Percentiles rank a stretch among this genome's conserved stretches.
phyloP scores from a whole-genome alignment of 2,888 invertebrate species.

The Ametastegia equiseti region DNA sequence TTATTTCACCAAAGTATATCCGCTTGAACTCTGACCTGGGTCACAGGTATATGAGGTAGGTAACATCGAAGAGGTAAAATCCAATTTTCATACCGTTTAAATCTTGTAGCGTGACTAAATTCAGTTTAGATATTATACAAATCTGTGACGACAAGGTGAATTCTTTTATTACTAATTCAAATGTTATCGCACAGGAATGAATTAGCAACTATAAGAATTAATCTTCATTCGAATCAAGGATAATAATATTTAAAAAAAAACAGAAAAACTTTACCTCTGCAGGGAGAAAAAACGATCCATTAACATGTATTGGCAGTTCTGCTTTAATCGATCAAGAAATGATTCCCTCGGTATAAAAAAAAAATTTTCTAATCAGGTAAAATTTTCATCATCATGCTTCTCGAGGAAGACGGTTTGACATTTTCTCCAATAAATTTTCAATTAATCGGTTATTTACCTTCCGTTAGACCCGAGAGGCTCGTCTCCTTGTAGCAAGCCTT shows the following conservation, averaged over 20 bases:
- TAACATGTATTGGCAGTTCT: neutral
- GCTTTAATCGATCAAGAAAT: conserved; percentile 8
- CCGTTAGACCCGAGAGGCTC: conserved; percentile 84
- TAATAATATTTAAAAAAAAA: too few relatives aligned
- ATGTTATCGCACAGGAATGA: neutral
- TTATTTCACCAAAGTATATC: neutral
- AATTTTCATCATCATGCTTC: neutral
- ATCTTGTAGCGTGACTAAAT: conserved; percentile 18
- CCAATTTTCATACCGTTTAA: neutral
- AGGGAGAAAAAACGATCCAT: neutral
- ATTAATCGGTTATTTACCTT: conserved; percentile 79
- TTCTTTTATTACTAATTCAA: conserved; percentile 25
- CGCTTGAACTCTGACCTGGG: neutral
- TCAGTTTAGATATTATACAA: conserved; percentile 1
- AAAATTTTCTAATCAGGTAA: neutral
- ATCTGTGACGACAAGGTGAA: conserved; percentile 15
- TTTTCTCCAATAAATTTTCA: conserved; percentile 17
- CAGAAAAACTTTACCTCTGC: neutral
- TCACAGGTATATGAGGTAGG: too few relatives aligned
- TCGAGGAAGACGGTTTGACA: neutral
- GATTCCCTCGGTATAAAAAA: neutral
- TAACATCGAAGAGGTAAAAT: neutral
- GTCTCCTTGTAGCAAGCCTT: conserved; percentile 89
- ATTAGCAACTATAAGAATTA: conserved; percentile 12
- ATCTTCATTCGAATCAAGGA: neutral